Base-by-base conservation (phyloP, 2,888 invertebrate genomes). In the Gymnosoma rotundatum region DNA sequence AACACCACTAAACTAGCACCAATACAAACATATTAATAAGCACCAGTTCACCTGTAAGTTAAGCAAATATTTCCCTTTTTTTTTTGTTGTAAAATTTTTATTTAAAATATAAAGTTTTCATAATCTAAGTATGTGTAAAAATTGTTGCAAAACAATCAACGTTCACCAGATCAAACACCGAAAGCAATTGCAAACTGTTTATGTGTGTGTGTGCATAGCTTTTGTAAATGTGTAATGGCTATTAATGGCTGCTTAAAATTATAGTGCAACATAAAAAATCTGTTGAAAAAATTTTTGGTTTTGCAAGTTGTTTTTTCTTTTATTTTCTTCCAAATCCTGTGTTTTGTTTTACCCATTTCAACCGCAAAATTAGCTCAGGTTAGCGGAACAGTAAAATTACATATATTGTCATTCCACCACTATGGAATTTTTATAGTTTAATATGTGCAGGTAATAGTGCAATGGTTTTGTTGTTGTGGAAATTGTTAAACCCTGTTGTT, bases 291-390 rank as follows among this genome's bases (percentile, higher is more conserved):
- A 32, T 32, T 25, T 25, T 25, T 25, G 2, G 42, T 42, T 42
- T 12, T 3, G 9, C 42, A 52, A 20, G 18, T 8, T 6, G 48
- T 56, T 45, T 45, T 32, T 25, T 45, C 0, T 18, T 2, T 45
- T 63, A 16, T 48, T 50, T 21, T 48, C n/a, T 10, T 5, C 6
- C 1, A 60, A 42, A 66, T 42, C 36, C 18, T 21, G 32, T 50
- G 64, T 76, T 45, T 48, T 72, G 32, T 32, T 66, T 60, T 66
- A 38, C 52, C 48, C 70, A 48, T 45, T 78, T 67, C 63, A 78
- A 67, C 82, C 82, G 63, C 60, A 83, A 83, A 73, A 83, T 83
- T 83, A 78, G 78, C 54, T 73, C 73, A 56, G 61, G 66, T 69
- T 73, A 78, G 56, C 52, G 73, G 32, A 61, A 78, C 32, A 67